Percentiles rank a stretch among this genome's conserved stretches.
These are phyloP conservation scores for Drosophila simulans DNA, from an alignment of 1,140 invertebrate genomes.

Conservation along the genomic window DNA sequence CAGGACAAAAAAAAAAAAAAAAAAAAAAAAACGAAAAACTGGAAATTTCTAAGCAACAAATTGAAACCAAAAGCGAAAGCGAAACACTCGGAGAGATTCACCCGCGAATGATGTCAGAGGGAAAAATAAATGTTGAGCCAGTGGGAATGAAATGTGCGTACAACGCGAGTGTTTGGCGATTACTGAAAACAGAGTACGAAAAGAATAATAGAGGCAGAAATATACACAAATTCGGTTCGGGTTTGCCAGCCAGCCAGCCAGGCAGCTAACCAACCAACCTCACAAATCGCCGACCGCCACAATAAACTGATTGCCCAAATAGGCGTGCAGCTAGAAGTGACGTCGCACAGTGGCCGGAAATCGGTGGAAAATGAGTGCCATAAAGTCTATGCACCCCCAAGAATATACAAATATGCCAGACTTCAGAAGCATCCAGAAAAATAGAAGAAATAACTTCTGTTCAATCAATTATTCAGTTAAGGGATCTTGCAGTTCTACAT, in stretches of 20 bases:
- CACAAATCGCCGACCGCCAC: slow-evolving; percentile 3
- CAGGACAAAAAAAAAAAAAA: not conserved
- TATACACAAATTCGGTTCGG: slow-evolving; percentile 23
- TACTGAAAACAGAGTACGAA: slow-evolving; percentile 62
- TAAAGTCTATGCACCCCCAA: no score
- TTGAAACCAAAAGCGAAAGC: slow-evolving; percentile 24
- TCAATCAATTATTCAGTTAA: no score
- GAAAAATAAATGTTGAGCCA: slow-evolving; percentile 29
- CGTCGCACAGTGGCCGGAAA: slow-evolving; percentile 28
- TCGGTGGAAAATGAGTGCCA: not conserved
- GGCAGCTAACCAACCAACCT: slow-evolving; percentile 9
- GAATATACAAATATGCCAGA: no score
- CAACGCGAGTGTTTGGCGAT: slow-evolving; percentile 72
- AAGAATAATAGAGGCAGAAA: slow-evolving; percentile 33
- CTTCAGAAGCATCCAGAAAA: no score
- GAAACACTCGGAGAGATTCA: slow-evolving; percentile 11
- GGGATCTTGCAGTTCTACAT: no score
- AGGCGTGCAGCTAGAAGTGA: slow-evolving; percentile 63
- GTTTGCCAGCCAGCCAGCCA: slow-evolving; percentile 27
- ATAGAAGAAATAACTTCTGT: no score
- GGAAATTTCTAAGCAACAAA: not conserved
- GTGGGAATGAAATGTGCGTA: slow-evolving; percentile 67
- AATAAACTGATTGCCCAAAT: slow-evolving; percentile 64
- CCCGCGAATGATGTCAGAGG: slow-evolving; percentile 42
- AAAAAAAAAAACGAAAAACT: slow-evolving; percentile 1